Conservation (phyloP, 1,140 invertebrate species). For the Solenopsis fugax region DNA sequence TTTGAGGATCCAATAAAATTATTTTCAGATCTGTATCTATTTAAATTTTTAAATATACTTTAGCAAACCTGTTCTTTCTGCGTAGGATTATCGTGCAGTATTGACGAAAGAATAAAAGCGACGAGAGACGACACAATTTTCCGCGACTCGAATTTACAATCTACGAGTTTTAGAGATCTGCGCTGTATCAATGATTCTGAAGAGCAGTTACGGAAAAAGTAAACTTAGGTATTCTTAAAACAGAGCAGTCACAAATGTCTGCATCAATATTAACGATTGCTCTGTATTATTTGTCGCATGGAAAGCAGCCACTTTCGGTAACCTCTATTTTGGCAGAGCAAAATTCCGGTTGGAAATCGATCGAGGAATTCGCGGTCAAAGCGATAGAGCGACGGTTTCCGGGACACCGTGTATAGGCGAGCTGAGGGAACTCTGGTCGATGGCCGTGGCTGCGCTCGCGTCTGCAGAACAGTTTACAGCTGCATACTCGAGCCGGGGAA, state of each 20-base stretch:
- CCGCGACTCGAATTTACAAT: neutral
- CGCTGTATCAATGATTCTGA: neutral
- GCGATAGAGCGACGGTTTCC: neutral
- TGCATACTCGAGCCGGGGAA: constrained; percentile 67
- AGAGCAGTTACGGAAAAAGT: neutral
- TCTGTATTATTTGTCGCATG: neutral
- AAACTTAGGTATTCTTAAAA: neutral
- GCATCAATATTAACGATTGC: neutral
- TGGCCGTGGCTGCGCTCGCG: constrained; percentile 68
- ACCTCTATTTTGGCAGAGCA: neutral
- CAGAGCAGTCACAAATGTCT: neutral
- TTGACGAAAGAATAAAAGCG: neutral
- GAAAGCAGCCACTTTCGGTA: neutral
- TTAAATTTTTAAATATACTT: too few relatives aligned
- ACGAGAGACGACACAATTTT: neutral
- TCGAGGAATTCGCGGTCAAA: neutral
- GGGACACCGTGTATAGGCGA: constrained; percentile 51
- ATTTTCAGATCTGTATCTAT: too few relatives aligned
- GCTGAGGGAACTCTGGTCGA: constrained; percentile 70
- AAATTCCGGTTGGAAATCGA: neutral
- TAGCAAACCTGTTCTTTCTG: too few relatives aligned
- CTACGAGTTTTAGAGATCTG: neutral
- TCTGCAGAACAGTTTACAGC: constrained; percentile 70
- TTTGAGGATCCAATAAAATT: too few relatives aligned
- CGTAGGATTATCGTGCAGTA: neutral